Conservation (phyloP, 2,113 vertebrate genomes). For the Nipponia nippon region DNA sequence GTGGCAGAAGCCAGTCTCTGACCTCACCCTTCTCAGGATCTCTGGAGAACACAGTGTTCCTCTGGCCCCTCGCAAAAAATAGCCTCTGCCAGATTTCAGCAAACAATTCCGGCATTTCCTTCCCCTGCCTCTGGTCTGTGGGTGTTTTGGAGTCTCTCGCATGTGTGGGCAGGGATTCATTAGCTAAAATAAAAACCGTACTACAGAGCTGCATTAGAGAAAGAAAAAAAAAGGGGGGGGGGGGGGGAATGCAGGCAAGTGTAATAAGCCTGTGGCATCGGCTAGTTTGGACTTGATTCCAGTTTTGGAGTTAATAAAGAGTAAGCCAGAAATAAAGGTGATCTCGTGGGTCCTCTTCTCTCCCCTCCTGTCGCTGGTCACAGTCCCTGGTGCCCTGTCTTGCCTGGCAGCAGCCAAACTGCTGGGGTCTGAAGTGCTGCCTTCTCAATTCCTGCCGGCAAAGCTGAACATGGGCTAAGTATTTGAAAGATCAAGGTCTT, state of each 20-base stretch:
- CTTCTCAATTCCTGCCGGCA: neutral
- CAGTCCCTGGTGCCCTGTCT: neutral
- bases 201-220: neutral
- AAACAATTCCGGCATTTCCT: conserved; percentile 63
- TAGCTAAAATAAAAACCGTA: conserved; percentile 62
- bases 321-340: neutral
- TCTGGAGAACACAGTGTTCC: conserved; percentile 60
- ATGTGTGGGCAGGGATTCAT: conserved; percentile 64
- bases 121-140: conserved; percentile 59
- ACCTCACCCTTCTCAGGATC: conserved; percentile 51
- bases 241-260: neutral
- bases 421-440: neutral
- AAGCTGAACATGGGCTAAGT: neutral
- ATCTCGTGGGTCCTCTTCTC: neutral
- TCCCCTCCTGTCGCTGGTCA: accelerated
- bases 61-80: conserved; percentile 9
- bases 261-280: neutral
- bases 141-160: conserved; percentile 60
- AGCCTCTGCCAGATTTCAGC: conserved; percentile 48
- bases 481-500: neutral
- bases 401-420: neutral
- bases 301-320: neutral
- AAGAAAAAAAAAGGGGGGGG: neutral
- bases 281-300: neutral
- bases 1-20: conserved; percentile 46